phyloP scores from a whole-genome alignment of 2,888 invertebrate species.

The Sinotaia quadrata region DNA sequence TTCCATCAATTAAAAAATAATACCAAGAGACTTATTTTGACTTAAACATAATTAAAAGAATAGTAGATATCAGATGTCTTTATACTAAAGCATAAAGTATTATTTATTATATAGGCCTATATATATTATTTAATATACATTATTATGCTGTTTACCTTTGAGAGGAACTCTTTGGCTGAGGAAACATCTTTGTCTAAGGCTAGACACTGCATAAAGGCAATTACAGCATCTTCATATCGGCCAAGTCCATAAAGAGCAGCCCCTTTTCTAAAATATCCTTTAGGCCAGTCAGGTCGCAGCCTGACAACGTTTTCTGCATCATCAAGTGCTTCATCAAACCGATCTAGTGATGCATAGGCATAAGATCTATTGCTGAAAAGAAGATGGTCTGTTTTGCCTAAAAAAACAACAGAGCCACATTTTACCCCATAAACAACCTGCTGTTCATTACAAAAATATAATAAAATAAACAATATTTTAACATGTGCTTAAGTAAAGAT shows the following conservation, averaged over 20 bases:
- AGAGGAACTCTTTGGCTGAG: slow-evolving; percentile 75
- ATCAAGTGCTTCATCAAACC: slow-evolving; percentile 78
- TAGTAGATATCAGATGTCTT: too few relatives aligned
- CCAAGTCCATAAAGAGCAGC: slow-evolving; percentile 75
- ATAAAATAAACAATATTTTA: too few relatives aligned
- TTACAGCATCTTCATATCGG: slow-evolving; percentile 77
- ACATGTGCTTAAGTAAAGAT: too few relatives aligned
- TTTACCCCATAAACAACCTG: too few relatives aligned
- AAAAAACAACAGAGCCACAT: slow-evolving; percentile 2
- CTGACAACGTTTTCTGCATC: slow-evolving; percentile 80
- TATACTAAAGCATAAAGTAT: too few relatives aligned
- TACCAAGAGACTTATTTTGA: too few relatives aligned
- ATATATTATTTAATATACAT: too few relatives aligned
- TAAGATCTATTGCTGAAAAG: slow-evolving; percentile 79
- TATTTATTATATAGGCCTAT: too few relatives aligned
- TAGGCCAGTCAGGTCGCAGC: slow-evolving; percentile 80
- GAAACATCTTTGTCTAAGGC: slow-evolving; percentile 76
- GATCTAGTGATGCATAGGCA: slow-evolving; percentile 77
- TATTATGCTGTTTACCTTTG: slow-evolving; percentile 72
- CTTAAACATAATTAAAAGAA: neutral
- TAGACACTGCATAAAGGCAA: slow-evolving; percentile 76
- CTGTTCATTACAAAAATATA: too few relatives aligned
- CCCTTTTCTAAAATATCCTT: slow-evolving; percentile 78
- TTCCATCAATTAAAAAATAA: too few relatives aligned
- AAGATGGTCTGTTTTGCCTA: slow-evolving; percentile 75